Evolutionary conservation across 2,888 invertebrate genomes (phyloP).

Genomic region (Cephus nigrinus): DNA sequence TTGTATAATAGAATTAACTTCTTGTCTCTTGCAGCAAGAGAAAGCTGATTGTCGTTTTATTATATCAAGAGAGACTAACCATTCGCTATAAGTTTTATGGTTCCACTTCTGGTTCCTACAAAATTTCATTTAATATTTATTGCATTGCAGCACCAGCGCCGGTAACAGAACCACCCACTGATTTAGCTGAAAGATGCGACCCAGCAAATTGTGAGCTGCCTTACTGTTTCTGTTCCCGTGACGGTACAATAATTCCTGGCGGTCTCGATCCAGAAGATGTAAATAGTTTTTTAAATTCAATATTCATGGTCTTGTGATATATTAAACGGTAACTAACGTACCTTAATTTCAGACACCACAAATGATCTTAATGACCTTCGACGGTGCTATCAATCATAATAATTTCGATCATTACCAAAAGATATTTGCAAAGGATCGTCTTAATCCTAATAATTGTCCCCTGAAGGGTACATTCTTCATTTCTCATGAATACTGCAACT

Average conservation of each 20-base stretch:
- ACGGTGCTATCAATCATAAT: conserved; percentile 92
- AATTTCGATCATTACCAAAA: conserved; percentile 89
- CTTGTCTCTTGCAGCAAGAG: not conserved
- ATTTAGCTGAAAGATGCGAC: conserved; percentile 85
- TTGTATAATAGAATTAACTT: not conserved
- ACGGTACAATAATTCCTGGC: conserved; percentile 89
- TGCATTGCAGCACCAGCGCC: conserved; percentile 79
- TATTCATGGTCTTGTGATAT: conserved; percentile 10
- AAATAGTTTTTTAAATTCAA: conserved; percentile 45
- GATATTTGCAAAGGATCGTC: conserved; percentile 82
- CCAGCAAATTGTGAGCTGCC: conserved; percentile 81
- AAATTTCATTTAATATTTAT: not conserved
- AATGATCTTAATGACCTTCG: conserved; percentile 92
- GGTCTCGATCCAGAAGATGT: conserved; percentile 86
- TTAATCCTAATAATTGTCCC: conserved; percentile 90
- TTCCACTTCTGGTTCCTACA: not conserved
- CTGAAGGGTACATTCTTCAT: conserved; percentile 94
- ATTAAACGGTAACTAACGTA: not conserved
- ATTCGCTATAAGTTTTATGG: not conserved
- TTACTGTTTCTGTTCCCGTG: conserved; percentile 92
- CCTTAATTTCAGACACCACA: conserved; percentile 81
- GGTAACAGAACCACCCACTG: conserved; percentile 82
- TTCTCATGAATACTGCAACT: conserved; percentile 90
- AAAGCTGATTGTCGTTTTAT: not conserved
- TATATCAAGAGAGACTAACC: not conserved